These are phyloP conservation scores for Pangasianodon gigas DNA, from an alignment of 2,113 vertebrate genomes.

Conservation along the genomic window DNA sequence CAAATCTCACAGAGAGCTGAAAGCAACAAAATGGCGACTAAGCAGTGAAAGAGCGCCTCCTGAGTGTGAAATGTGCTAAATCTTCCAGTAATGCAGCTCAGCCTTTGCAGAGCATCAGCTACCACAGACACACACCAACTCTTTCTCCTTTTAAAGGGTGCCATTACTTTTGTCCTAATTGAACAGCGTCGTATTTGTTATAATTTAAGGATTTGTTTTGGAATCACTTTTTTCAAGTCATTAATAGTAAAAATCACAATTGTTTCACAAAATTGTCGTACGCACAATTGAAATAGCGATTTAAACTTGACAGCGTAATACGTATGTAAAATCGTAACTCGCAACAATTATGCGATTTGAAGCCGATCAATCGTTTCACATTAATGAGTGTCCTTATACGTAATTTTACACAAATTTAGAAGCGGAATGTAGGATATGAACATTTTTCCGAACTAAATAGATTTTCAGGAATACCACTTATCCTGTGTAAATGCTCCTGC, in stretches of 20 bases:
- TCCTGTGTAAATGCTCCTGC: background rate
- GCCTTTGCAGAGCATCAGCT: background rate
- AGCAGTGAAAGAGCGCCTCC: background rate
- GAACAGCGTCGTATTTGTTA: background rate
- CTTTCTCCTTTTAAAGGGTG: background rate
- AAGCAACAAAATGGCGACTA: background rate
- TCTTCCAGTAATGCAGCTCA: background rate
- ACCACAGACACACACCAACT: background rate
- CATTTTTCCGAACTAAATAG: background rate
- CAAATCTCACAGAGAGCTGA: background rate
- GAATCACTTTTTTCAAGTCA: background rate
- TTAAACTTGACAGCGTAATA: too few relatives aligned
- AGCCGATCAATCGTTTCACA: background rate
- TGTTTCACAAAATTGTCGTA: background rate
- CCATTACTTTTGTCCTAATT: background rate
- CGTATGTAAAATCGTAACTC: background rate
- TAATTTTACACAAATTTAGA: background rate
- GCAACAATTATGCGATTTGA: background rate
- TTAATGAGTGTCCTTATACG: background rate
- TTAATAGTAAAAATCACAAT: too few relatives aligned
- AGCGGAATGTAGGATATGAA: too few relatives aligned
- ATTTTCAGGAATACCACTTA: background rate
- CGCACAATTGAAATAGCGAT: background rate
- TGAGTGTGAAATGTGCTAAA: background rate
- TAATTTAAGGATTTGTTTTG: background rate